Base-by-base conservation (phyloP, 1,140 invertebrate species). In the Oppia nitens region DNA sequence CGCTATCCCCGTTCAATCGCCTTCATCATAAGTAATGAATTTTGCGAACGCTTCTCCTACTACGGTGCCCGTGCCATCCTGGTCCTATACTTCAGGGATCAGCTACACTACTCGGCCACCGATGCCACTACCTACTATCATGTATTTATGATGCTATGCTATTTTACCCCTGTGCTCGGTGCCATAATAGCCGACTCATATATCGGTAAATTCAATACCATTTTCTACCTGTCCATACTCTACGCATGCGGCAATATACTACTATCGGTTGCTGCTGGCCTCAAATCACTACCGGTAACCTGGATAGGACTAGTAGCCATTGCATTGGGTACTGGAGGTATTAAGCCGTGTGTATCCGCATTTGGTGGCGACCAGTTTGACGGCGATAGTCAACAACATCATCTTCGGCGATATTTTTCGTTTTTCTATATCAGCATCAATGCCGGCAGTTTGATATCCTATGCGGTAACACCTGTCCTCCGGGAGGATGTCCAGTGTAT, bases 321-420 rank as follows among this genome's bases (percentile, higher is more conserved):
- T 63, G 88, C 88, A 2, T 56, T 92, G 14, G 90, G 91, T 0
- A 91, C 89, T 0, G 95, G 92, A 11, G 90, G 94, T 2, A 98
- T 98, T 66, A 98, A 98, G 69, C 92, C 95, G 0, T 97, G 92
- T 69, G 93, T 98, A 0, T 81, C 88, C 0, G 86, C 94, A 0
- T 98, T 98, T 71, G 95, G 95, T 21, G 95, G 90, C 0, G 94
- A 98, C 73, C 95, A 98, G 74, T 94, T 93, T 69, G 74, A 79
- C 60, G 63, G 20, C 3, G 64, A 58, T 47, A n/a, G n/a, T n/a
- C 69, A 70, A 57, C 65, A 68, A 32, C 45, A 53, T 28, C 50
- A 47, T 12, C 45, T 62, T 2, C 53, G 66, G 28, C 29, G 64
- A 23, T 67, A 67, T 59, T 64, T 64, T 26, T 59, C 61, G 9